Conservation (phyloP, 1,140 invertebrate species). For the Acromyrmex charruanus region DNA sequence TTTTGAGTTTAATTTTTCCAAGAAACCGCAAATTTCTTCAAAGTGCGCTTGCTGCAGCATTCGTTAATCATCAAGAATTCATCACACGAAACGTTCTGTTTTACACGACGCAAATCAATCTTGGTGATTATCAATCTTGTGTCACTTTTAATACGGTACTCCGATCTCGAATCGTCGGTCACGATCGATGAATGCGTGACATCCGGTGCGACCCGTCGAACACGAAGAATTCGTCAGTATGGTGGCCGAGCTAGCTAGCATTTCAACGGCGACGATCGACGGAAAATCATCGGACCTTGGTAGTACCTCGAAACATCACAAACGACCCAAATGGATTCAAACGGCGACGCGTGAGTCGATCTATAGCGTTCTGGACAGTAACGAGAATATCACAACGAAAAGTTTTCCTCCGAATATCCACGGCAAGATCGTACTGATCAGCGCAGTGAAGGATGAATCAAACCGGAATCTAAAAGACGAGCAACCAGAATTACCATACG, state of each 20-base stretch:
- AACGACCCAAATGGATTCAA: slow-evolving; percentile 78
- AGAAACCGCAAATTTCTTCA: not conserved
- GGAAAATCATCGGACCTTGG: slow-evolving; percentile 48
- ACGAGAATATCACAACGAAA: not conserved
- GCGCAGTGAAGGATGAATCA: slow-evolving; percentile 10
- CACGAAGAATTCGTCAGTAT: slow-evolving; percentile 67
- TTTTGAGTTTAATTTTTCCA: not conserved
- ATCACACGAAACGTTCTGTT: not conserved
- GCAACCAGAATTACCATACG: not conserved
- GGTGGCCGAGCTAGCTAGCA: slow-evolving; percentile 79
- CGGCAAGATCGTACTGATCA: slow-evolving; percentile 71
- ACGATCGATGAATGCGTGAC: slow-evolving; percentile 74
- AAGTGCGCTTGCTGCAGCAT: not conserved
- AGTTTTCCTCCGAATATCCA: not conserved
- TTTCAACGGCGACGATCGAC: slow-evolving; percentile 68
- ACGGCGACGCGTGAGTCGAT: slow-evolving; percentile 77
- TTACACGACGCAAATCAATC: slow-evolving; percentile 31
- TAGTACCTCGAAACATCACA: slow-evolving; percentile 29
- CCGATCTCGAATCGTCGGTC: slow-evolving; percentile 50
- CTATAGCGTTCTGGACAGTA: slow-evolving; percentile 76
- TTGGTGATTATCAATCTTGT: slow-evolving; percentile 13
- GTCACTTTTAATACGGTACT: slow-evolving; percentile 38
- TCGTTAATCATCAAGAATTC: not conserved
- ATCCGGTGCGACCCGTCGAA: slow-evolving; percentile 70
- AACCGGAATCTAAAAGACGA: not conserved